phyloP scores from a whole-genome alignment of 2,113 vertebrate genomes.

The Cricetomys ansorgei region DNA sequence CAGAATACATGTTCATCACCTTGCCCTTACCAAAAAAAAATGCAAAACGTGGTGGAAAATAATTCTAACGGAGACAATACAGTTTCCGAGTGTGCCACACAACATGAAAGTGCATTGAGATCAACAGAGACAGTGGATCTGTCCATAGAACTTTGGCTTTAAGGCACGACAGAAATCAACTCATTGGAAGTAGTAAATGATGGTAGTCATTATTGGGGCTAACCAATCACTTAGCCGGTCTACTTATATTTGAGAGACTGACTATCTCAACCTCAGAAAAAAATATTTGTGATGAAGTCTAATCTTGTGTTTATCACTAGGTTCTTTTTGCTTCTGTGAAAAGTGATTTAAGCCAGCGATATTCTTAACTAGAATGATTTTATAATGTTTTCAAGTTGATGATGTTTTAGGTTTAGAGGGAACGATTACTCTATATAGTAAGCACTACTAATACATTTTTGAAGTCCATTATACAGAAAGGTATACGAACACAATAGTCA shows the following conservation, averaged over 20 bases:
- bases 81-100: background rate
- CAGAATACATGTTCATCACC: background rate
- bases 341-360: background rate
- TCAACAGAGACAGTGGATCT: background rate
- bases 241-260: background rate
- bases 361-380: background rate
- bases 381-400: background rate
- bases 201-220: background rate
- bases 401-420: background rate
- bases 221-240: background rate
- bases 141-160: background rate
- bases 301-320: background rate
- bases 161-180: background rate
- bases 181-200: background rate
- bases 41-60: background rate
- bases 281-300: background rate
- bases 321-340: background rate
- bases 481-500: background rate
- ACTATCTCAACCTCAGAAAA: constrained; percentile 24
- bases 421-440: background rate
- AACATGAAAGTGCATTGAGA: background rate
- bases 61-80: background rate
- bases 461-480: background rate
- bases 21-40: background rate
- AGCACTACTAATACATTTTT: background rate